These are phyloP conservation scores for Erannis defoliaria DNA, from an alignment of 2,888 invertebrate genomes.

Conservation along the genomic window DNA sequence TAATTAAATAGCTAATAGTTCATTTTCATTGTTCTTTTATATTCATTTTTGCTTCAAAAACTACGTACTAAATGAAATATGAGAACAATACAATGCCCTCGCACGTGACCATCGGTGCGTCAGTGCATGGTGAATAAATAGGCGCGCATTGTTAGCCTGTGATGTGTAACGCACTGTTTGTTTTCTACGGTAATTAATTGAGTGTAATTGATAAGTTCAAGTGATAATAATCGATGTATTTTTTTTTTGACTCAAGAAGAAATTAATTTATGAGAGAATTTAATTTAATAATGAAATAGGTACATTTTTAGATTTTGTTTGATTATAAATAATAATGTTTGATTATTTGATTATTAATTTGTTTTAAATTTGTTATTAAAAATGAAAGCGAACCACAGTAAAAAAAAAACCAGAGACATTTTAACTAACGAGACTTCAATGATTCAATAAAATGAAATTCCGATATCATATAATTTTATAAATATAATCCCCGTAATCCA, in stretches of 20 bases:
- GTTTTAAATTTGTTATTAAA: no score
- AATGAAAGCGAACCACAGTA: no score
- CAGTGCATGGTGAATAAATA: constrained; percentile 37
- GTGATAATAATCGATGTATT: no score
- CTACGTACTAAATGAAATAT: background rate
- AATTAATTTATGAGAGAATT: no score
- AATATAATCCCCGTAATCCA: background rate
- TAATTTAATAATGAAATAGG: no score
- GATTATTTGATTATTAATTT: no score
- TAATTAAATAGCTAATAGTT: background rate
- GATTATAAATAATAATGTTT: no score
- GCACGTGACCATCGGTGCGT: constrained; percentile 51
- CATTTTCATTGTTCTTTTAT: background rate
- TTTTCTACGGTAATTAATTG: constrained; percentile 53
- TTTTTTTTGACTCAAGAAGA: no score
- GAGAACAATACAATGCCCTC: constrained; percentile 46
- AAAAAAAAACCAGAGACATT: no score
- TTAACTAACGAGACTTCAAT: no score
- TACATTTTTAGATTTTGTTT: no score
- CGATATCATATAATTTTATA: no score
- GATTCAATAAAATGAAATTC: background rate
- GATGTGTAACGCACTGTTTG: constrained; percentile 56
- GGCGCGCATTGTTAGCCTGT: constrained; percentile 48
- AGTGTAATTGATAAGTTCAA: constrained; percentile 47
- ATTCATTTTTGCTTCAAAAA: background rate